phyloP scores from a whole-genome alignment of 2,113 vertebrate species.

The Otocyon megalotis region DNA sequence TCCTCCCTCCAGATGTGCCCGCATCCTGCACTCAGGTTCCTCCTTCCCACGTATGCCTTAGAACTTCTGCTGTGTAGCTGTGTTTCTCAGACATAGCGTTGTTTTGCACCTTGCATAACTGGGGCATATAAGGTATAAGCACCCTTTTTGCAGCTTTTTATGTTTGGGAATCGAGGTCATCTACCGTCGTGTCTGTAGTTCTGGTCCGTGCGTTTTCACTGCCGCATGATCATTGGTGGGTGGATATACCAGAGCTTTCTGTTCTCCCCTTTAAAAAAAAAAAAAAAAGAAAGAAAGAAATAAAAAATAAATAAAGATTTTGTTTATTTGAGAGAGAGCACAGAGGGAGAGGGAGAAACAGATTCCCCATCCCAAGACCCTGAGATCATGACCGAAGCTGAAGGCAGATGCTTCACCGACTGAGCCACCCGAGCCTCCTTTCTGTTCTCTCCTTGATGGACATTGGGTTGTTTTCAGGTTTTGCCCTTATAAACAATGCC shows the following conservation, averaged over 20 bases:
- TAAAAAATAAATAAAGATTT: too few species aligned
- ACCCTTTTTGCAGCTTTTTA: fast-evolving
- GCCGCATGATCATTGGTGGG: fast-evolving
- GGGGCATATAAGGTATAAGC: fast-evolving
- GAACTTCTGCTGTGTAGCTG: fast-evolving
- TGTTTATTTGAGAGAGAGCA: too few species aligned
- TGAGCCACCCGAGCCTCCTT: too few species aligned
- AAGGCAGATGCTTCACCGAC: too few species aligned
- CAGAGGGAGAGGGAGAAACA: too few species aligned
- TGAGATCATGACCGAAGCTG: too few species aligned
- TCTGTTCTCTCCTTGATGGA: not conserved
- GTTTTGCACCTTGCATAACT: fast-evolving
- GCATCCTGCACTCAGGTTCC: fast-evolving
- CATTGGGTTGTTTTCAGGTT: too few species aligned
- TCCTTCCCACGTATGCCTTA: fast-evolving
- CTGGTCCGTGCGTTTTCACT: fast-evolving
- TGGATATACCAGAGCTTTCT: fast-evolving
- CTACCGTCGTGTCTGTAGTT: fast-evolving
- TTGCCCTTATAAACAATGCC: fast-evolving
- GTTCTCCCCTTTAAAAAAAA: too few species aligned
- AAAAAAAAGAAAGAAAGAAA: too few species aligned
- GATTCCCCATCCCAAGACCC: too few species aligned
- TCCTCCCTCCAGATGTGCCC: not conserved
- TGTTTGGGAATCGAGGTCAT: too few species aligned
- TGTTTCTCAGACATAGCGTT: fast-evolving